A percentile compares a stretch with the other conserved stretches of the same genome.
Evolutionary conservation across 1,140 invertebrate genomes (phyloP).

Genomic region (Pogonognathellus flavescens): DNA sequence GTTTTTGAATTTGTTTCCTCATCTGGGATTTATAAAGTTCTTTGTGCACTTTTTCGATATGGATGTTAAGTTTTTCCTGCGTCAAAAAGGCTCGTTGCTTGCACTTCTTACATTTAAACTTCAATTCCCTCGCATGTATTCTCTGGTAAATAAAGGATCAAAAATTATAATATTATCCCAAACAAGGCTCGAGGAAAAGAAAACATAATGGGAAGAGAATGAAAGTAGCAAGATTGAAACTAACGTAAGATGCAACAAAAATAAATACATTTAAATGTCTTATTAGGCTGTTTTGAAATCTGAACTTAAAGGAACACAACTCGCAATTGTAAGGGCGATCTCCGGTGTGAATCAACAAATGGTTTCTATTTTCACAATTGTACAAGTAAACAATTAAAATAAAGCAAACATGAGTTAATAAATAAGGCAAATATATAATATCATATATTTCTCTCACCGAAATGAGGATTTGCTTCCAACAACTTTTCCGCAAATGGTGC

Average conservation of each 20-base stretch:
- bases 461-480: background rate
- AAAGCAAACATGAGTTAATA: background rate
- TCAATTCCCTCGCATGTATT: background rate
- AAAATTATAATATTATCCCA: too few relatives aligned
- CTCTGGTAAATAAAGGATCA: background rate
- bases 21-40: background rate
- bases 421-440: background rate
- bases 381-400: background rate
- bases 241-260: background rate
- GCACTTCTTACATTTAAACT: background rate
- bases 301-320: background rate
- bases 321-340: background rate
- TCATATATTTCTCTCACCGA: background rate
- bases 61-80: background rate
- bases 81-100: background rate
- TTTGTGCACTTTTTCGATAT: background rate
- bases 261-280: constrained; percentile 1
- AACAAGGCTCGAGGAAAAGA: background rate
- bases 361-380: background rate
- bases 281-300: background rate
- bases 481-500: background rate
- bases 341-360: constrained; percentile 27
- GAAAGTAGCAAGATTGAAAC: background rate
- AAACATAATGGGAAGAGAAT: background rate
- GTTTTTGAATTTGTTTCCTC: background rate